Evolutionary conservation across 2,113 vertebrate genomes (phyloP), one percentile per base, ranked within the genome.

Genomic region (Hiodon tergisus): DNA sequence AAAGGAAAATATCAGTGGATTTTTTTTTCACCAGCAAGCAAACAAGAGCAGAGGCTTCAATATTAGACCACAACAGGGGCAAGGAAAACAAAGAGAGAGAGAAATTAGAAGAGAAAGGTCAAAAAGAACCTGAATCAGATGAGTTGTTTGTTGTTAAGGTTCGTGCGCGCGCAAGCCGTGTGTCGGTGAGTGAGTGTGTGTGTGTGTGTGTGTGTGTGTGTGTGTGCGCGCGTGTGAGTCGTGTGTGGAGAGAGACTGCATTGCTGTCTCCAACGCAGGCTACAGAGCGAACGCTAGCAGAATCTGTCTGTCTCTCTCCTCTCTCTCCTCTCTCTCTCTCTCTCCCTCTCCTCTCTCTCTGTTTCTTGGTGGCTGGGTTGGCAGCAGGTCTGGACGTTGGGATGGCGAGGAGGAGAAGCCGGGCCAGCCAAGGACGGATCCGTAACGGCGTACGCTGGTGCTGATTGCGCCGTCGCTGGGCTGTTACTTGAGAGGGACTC

Each of bases 181-280:
- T 55, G 63, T 66, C 71, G n/a, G 63, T 3, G 67, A 50, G 72
- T 9, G 74, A 68, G 77, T 78, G 75, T 69, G 73, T 65, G 51
- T 17, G 77, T 72, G 71, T 77, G 51, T 58, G 63, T 72, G 59
- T n/a, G 61, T 17, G 59, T 47, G 67, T 63, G 73, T 46, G 72
- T 69, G 77, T 72, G 67, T 68, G 68, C 67, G 48, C 31, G 76
- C 31, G 53, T 14, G 71, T 70, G 72, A 68, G 78, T 58, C 63
- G 69, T 69, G 76, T 74, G 69, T 73, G 72, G 51, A 68, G 67
- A 77, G 72, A 79, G 73, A 78, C 82, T 79, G 82, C 77, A 81
- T 79, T 83, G 81, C 75, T 76, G 78, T 76, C 79, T 61, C 71
- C 48, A 50, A 53, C 62, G 70, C 59, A 72, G 67, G 70, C 71